phyloP scores from a whole-genome alignment of 64 coral and sea anemone species.

The Orbicella faveolata region DNA sequence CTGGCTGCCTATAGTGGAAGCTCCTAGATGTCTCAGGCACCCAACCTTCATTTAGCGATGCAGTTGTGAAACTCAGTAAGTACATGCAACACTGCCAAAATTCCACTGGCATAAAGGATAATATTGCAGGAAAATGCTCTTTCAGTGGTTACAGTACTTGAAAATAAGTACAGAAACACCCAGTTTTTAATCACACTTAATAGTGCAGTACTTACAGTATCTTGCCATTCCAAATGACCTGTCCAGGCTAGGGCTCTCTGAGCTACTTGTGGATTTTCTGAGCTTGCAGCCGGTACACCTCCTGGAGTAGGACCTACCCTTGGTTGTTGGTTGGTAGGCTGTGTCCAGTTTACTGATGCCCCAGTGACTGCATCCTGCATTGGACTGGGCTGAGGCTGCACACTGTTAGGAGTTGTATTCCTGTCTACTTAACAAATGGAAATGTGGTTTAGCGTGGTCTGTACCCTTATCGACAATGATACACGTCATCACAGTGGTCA shows the following conservation, averaged over 20 bases:
- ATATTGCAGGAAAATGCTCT: no score
- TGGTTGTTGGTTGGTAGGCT: not conserved
- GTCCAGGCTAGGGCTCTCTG: slow-evolving; percentile 72
- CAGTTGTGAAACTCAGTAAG: no score
- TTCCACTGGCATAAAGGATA: no score
- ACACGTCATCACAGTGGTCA: no score
- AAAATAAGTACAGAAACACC: no score
- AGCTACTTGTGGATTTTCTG: slow-evolving; percentile 6
- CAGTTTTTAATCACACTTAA: not conserved
- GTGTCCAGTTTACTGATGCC: not conserved
- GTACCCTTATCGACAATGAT: no score
- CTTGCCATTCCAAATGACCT: slow-evolving; percentile 81
- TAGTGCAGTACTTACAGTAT: slow-evolving; percentile 63
- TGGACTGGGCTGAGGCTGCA: not conserved
- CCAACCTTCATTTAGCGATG: no score
- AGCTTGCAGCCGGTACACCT: not conserved
- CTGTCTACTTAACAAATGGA: not conserved
- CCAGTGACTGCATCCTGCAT: not conserved
- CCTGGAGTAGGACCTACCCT: not conserved
- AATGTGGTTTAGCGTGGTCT: no score
- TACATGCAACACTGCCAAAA: no score
- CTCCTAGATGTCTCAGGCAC: no score
- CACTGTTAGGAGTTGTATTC: not conserved
- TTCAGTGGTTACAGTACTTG: no score
- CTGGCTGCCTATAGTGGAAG: no score